phyloP scores from a whole-genome alignment of 1,140 invertebrate genomes.

The Drosophila melanogaster region DNA sequence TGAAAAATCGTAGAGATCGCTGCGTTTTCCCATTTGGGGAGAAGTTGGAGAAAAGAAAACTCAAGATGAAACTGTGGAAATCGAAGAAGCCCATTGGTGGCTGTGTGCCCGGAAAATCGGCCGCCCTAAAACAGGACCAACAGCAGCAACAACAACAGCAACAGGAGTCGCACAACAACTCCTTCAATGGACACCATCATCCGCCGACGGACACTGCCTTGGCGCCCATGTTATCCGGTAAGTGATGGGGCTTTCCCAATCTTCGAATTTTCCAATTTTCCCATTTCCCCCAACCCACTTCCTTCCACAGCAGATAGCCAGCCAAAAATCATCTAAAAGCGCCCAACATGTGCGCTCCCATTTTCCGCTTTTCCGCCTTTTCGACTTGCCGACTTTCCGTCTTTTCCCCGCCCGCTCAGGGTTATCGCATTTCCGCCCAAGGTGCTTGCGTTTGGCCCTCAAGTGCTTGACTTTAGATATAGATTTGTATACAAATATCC shows the following conservation, averaged over 20 bases:
- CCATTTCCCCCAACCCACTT: background rate
- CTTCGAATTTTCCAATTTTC: background rate
- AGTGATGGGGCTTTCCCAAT: conserved; percentile 33
- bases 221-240: conserved; percentile 80
- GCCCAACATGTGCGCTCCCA: conserved; percentile 41
- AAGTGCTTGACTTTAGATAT: conserved; percentile 59
- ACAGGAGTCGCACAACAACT: conserved; percentile 24
- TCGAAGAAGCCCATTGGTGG: conserved; percentile 80
- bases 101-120: conserved; percentile 78
- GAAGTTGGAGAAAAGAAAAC: conserved; percentile 4
- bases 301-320: conserved; percentile 2
- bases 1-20: conserved; percentile 6
- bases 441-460: conserved; percentile 62
- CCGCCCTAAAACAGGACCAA: conserved; percentile 71
- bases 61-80: conserved; percentile 81
- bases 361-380: conserved; percentile 29
- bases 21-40: background rate
- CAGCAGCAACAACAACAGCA: conserved; percentile 71
- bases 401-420: conserved; percentile 58
- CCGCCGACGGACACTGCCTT: conserved; percentile 67
- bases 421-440: conserved; percentile 81
- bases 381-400: conserved; percentile 18
- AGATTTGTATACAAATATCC: conserved; percentile 28
- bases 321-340: conserved; percentile 15
- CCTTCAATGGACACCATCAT: conserved; percentile 35